Evolutionary conservation across 2,113 vertebrate species (phyloP).

Genomic region (Esox niger): DNA sequence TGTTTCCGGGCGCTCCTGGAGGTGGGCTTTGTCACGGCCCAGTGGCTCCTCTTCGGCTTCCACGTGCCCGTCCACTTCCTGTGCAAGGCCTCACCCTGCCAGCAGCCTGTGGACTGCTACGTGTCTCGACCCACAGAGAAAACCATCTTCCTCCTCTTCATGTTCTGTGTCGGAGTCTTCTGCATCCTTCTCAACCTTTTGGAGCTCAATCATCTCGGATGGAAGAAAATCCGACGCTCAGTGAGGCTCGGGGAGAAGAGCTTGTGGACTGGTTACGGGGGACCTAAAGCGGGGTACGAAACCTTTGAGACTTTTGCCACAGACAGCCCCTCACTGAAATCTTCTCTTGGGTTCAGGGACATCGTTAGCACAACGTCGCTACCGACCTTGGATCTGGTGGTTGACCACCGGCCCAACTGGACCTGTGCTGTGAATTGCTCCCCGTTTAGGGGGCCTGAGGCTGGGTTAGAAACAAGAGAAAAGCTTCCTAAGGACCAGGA

Average conservation of each 20-base stretch:
- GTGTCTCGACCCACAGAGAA: conserved; percentile 77
- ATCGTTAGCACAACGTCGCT: conserved; percentile 62
- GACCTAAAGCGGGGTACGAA: conserved; percentile 37
- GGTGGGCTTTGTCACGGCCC: conserved; percentile 68
- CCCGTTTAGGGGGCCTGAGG: conserved; percentile 17
- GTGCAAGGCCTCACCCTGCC: conserved; percentile 62
- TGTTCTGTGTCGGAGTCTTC: conserved; percentile 73
- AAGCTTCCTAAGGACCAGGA: conserved; percentile 27
- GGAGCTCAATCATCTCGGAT: conserved; percentile 76
- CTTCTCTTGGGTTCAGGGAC: conserved; percentile 57
- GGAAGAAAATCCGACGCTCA: conserved; percentile 69
- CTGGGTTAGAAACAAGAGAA: conserved; percentile 2
- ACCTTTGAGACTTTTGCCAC: conserved; percentile 55
- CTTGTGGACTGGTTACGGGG: conserved; percentile 22
- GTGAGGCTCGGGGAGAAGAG: conserved; percentile 31
- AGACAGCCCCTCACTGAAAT: conserved; percentile 54
- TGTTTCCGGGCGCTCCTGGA: conserved; percentile 69
- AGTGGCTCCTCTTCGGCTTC: conserved; percentile 77
- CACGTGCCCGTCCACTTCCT: conserved; percentile 68
- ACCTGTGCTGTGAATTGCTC: conserved; percentile 55
- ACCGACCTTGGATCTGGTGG: conserved; percentile 67
- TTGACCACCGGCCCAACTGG: conserved; percentile 65
- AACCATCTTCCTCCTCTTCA: conserved; percentile 75
- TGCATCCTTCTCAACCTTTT: conserved; percentile 74
- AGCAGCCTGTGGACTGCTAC: conserved; percentile 73